phyloP scores from a whole-genome alignment of 1,140 invertebrate genomes.

The Achatina immaculata region DNA sequence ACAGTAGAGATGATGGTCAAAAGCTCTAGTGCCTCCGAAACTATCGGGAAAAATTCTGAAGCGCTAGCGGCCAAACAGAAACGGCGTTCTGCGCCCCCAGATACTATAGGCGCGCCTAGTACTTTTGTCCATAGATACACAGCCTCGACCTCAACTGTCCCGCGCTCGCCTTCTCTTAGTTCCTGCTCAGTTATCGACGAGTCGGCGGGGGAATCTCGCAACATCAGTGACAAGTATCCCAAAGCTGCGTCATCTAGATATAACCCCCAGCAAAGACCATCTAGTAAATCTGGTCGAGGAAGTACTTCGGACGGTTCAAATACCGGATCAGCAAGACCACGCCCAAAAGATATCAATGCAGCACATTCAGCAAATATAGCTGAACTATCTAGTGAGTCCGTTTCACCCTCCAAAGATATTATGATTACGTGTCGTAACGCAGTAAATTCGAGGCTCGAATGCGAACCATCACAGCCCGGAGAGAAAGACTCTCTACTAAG shows the following conservation, averaged over 20 bases:
- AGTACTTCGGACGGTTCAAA: background rate
- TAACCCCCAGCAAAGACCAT: background rate
- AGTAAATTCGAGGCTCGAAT: background rate
- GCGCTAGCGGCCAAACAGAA: background rate
- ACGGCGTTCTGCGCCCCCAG: background rate
- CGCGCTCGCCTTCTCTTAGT: background rate
- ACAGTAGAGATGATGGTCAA: conserved; percentile 19
- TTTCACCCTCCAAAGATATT: background rate
- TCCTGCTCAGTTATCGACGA: conserved; percentile 19
- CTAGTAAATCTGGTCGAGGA: background rate
- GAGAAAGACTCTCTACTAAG: conserved; percentile 14
- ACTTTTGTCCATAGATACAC: background rate
- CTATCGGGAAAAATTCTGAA: background rate
- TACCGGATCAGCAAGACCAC: background rate
- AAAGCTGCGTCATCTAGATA: background rate
- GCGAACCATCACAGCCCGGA: background rate
- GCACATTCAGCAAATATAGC: background rate
- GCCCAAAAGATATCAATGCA: background rate
- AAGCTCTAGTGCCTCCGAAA: conserved; percentile 17
- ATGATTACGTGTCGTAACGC: background rate
- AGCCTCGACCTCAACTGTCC: background rate
- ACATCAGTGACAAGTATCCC: background rate
- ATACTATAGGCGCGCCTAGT: background rate
- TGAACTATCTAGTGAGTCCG: background rate
- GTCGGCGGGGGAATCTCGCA: background rate